A percentile compares a stretch with the other conserved stretches of the same genome.
These are phyloP conservation scores for Cordilura impudica DNA, from an alignment of 2,888 invertebrate species.

Conservation along the genomic window DNA sequence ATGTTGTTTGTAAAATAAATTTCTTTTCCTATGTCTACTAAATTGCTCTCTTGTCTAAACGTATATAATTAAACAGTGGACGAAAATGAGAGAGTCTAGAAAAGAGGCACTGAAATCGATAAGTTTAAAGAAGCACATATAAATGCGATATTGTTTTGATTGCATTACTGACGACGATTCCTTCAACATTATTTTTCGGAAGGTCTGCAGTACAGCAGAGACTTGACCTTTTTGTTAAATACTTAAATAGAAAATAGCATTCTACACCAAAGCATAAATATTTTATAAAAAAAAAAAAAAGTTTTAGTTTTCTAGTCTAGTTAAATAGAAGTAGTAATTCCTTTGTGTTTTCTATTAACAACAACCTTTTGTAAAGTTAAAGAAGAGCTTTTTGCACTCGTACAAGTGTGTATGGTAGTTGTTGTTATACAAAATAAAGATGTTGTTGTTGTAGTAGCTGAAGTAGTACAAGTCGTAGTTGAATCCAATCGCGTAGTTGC, in stretches of 20 bases:
- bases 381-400: constrained; percentile 24
- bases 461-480: constrained; percentile 2
- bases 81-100: no score
- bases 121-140: no score
- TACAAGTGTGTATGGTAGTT: constrained; percentile 6
- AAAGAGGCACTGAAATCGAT: no score
- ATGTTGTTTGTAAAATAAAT: no score
- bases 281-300: not conserved
- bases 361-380: constrained; percentile 57
- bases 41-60: no score
- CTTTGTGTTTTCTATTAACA: constrained; percentile 16
- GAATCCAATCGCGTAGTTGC: not conserved
- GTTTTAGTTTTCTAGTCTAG: constrained; percentile 14
- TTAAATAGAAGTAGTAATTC: not conserved
- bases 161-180: no score
- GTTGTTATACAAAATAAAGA: constrained; percentile 35
- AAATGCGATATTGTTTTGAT: no score
- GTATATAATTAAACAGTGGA: no score
- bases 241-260: constrained; percentile 36
- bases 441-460: constrained; percentile 54
- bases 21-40: no score
- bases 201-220: not conserved
- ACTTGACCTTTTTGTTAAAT: not conserved
- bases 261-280: constrained; percentile 5
- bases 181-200: no score